Conservation (phyloP, 2,113 vertebrate genomes). For the Reinhardtius hippoglossoides region DNA sequence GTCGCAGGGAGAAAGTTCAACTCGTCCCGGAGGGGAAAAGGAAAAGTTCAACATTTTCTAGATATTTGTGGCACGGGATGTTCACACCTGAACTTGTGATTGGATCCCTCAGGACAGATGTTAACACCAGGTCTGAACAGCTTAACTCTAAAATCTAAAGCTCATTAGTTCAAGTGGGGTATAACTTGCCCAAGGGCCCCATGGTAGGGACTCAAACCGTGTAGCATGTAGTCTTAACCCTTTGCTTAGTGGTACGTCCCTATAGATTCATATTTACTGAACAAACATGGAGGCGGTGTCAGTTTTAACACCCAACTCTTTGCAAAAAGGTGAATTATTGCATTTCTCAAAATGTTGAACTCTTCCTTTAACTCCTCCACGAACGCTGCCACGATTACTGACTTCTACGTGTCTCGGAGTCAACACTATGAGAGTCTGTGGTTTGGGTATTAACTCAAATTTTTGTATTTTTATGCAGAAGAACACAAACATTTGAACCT, state of each 20-base stretch:
- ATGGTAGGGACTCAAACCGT: too few relatives aligned
- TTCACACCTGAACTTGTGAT: too few relatives aligned
- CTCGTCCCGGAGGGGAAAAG: not conserved
- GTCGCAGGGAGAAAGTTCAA: not conserved
- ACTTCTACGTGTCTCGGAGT: not conserved
- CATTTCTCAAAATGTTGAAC: not conserved
- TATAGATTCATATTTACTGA: not conserved
- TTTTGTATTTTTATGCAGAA: constrained; percentile 5
- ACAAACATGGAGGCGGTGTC: not conserved
- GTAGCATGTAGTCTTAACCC: not conserved
- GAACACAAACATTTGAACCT: constrained; percentile 7
- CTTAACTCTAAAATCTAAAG: too few relatives aligned
- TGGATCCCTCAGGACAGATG: too few relatives aligned
- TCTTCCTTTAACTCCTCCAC: not conserved
- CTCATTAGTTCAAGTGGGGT: too few relatives aligned
- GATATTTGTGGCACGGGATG: too few relatives aligned
- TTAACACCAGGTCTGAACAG: too few relatives aligned
- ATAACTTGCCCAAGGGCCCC: too few relatives aligned
- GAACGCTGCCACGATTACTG: not conserved
- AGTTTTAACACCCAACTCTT: too few relatives aligned
- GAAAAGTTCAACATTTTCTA: not conserved
- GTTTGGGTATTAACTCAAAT: constrained; percentile 5
- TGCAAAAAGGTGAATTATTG: not conserved
- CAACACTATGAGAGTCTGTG: not conserved
- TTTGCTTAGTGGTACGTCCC: not conserved